Evolutionary conservation across 2,888 invertebrate genomes (phyloP), one percentile per base, ranked within the genome.

Genomic region (Drosophila setosimentum): DNA sequence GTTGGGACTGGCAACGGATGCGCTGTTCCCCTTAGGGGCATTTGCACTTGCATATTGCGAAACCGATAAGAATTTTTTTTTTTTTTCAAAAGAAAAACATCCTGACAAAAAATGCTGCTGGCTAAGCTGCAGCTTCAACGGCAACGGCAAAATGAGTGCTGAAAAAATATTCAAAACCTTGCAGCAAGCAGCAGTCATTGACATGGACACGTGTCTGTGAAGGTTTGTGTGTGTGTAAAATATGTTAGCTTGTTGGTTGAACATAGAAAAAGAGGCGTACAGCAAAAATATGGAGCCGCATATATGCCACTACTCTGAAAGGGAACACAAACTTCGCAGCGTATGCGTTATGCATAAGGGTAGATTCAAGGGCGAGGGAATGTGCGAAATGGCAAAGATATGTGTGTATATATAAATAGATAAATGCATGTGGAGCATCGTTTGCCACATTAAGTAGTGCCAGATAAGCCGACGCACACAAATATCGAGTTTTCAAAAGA

Each of bases 171-270:
- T 88, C 84, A 89, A 89, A 85, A 83, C 79, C 72, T 69, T 68
- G 54, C 73, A 73, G 80, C 72, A 70, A 68, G 80, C 72, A 68
- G 37, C 68, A 73, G 87, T 81, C 87, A 86, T 86, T 86, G 87
- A 85, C 88, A 88, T 86, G 81, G 81, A 78, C 87, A 88, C 81
- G 83, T 80, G 76, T 73, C 61, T 59, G 65, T 75, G 67, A 73
- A 63, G 40, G 55, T 33, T 73, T 76, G 65, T 72, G 68, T 78
- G 71, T 88, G 89, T 82, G n/a, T 83, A 82, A 89, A 89, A 90
- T 90, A 90, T 88, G 88, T 90, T 87, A 82, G 90, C 82, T 83
- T 89, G 87, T 87, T 89, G 87, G 90, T 81, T 89, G 87, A 85
- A 79, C 86, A 85, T 80, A 73, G 80, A 77, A 86, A 88, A 73